phyloP scores from a whole-genome alignment of 1,140 invertebrate genomes.

The Diorhabda carinulata region DNA sequence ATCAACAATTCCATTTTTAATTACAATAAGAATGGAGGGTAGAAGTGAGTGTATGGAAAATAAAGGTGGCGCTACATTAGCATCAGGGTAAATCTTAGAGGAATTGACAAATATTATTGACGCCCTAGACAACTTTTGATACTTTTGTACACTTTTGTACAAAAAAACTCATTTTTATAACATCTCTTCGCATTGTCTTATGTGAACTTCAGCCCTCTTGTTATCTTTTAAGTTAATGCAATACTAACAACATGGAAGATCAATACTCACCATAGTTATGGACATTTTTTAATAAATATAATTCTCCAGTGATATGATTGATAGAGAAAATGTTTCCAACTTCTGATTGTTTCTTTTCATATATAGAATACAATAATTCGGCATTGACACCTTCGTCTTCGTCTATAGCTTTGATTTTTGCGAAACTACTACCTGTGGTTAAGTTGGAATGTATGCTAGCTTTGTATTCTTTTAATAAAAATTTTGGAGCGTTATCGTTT shows the following conservation, averaged over 20 bases:
- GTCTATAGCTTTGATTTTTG: conserved; percentile 60
- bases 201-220: not conserved
- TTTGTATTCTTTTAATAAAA: conserved; percentile 76
- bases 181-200: not conserved
- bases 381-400: conserved; percentile 59
- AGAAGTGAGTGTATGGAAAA: too few relatives aligned
- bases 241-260: not conserved
- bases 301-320: conserved; percentile 59
- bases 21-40: too few relatives aligned
- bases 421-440: conserved; percentile 23
- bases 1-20: too few relatives aligned
- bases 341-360: conserved; percentile 57
- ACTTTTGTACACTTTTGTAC: too few relatives aligned
- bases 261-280: conserved; percentile 17
- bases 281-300: conserved; percentile 41
- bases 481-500: conserved; percentile 85
- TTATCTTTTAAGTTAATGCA: not conserved
- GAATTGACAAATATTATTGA: too few relatives aligned
- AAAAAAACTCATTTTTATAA: too few relatives aligned
- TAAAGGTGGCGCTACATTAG: too few relatives aligned
- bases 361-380: conserved; percentile 63
- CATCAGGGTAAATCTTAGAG: too few relatives aligned
- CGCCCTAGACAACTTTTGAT: too few relatives aligned
- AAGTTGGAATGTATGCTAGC: conserved; percentile 56
- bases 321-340: conserved; percentile 60